Conservation (phyloP, 2,113 vertebrate species). For the Polypterus senegalus region DNA sequence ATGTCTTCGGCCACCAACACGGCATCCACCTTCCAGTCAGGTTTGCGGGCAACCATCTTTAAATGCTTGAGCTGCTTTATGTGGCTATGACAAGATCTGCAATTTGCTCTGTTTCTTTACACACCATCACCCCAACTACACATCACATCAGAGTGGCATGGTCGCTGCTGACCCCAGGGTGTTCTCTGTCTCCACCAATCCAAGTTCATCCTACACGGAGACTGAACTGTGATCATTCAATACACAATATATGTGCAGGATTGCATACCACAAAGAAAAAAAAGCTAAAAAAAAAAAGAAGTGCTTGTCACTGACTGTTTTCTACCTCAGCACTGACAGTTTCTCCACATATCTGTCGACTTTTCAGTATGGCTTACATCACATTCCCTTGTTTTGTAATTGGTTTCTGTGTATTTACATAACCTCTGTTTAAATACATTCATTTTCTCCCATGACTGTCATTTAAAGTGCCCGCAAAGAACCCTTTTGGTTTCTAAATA, state of each 20-base stretch:
- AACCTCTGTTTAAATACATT: too few species aligned
- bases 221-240: slow-evolving; percentile 47
- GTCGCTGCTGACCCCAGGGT: slow-evolving; percentile 73
- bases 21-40: slow-evolving; percentile 62
- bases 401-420: too few species aligned
- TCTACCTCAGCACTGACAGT: slow-evolving; percentile 40
- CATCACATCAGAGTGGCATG: slow-evolving; percentile 67
- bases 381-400: too few species aligned
- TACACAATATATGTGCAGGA: slow-evolving; percentile 36
- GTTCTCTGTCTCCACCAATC: slow-evolving; percentile 81
- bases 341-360: slow-evolving; percentile 37
- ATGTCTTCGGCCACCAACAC: slow-evolving; percentile 44
- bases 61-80: slow-evolving; percentile 74
- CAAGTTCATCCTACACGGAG: slow-evolving; percentile 55
- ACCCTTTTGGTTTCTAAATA: too few species aligned
- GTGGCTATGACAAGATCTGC: slow-evolving; percentile 71
- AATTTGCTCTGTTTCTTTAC: slow-evolving; percentile 85
- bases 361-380: slow-evolving; percentile 16
- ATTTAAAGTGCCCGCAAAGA: too few species aligned
- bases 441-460: too few species aligned
- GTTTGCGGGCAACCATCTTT: slow-evolving; percentile 81
- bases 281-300: slow-evolving; percentile 30
- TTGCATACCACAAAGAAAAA: slow-evolving; percentile 47
- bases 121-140: slow-evolving; percentile 81
- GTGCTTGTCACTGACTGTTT: slow-evolving; percentile 57